Percentiles rank a stretch among this genome's conserved stretches.
phyloP scores from a whole-genome alignment of 2,113 vertebrate species.

The Scortum barcoo region DNA sequence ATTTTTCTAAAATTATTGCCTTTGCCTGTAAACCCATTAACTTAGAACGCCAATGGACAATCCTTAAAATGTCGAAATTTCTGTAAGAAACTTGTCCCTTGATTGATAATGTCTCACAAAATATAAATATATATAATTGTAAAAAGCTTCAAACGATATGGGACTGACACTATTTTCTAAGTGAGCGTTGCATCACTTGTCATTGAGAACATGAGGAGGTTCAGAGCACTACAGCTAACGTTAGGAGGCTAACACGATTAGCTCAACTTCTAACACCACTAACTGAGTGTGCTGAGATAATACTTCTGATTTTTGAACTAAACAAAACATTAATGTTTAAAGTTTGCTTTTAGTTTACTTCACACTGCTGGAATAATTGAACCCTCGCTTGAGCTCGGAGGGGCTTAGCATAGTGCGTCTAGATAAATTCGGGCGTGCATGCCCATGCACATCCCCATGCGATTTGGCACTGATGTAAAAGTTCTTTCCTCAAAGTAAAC shows the following conservation, averaged over 20 bases:
- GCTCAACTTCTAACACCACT: constrained; percentile 54
- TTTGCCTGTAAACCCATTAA: constrained; percentile 64
- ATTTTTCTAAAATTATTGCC: constrained; percentile 74
- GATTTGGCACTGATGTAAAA: constrained; percentile 84
- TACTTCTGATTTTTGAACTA: constrained; percentile 34
- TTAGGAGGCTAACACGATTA: constrained; percentile 55
- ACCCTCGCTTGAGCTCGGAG: constrained; percentile 46
- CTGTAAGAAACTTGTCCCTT: constrained; percentile 66
- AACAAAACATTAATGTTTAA: constrained; percentile 14
- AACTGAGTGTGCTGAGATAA: constrained; percentile 45
- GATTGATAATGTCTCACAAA: constrained; percentile 63
- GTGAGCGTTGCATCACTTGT: constrained; percentile 37
- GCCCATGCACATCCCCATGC: constrained; percentile 76
- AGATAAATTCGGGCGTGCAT: constrained; percentile 68
- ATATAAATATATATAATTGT: constrained; percentile 73
- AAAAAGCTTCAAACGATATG: constrained; percentile 71
- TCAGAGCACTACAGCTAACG: constrained; percentile 51
- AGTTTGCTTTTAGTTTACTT: constrained; percentile 49
- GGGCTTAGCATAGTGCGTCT: constrained; percentile 57
- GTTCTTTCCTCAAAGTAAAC: constrained; percentile 69
- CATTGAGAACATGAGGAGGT: constrained; percentile 42
- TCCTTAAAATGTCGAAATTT: constrained; percentile 58
- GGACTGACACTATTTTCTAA: constrained; percentile 55
- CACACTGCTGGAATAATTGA: constrained; percentile 52
- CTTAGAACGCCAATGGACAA: constrained; percentile 55